Base-by-base conservation (phyloP, 2,797 vertebrate species). In the Coendou prehensilis region DNA sequence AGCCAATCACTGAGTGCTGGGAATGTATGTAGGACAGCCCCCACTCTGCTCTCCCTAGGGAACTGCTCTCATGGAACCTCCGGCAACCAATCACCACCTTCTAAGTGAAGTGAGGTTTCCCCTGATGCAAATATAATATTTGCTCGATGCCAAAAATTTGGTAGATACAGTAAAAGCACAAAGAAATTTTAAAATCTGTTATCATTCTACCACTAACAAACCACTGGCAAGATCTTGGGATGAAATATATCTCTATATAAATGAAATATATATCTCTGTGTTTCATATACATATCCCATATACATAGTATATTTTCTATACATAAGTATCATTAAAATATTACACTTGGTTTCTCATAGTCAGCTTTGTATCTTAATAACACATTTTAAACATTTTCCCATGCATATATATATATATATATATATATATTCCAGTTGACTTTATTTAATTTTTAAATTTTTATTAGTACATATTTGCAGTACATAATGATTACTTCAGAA, bases 141-240 rank as follows among this genome's bases (percentile, higher is more conserved):
- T 82, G 37, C 23, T 88, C 41, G 37, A 63, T 57, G 45, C 37
- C 67, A 82, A 89, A 88, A 56, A 81, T 45, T 3, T 78, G 41
- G 33, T 69, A 89, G 96, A 80, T 47, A 57, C 26, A 57, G 81
- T 52, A 93, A 95, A 95, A 69, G 45, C 28, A 90, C 73, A 86
- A 63, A 91, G 50, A 71, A 73, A 73, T 8, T 75, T 75, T 8
- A 59, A 80, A 56, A 80, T 81, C 52, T 45, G 5, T 95, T 76
- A 69, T 90, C 50, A 88, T n/a, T 13, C 47, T 15, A 81, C 22
- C 22, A 61, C 56, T 82, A 64, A 28, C 20, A 96, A 75, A 33
- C 15, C 13, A 83, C 22, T 83, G 28, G 33, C n/a, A 89, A 37
- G 45, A 89, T 37, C 83, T 81, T 67, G 33, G 2, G 57, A 50